Evolutionary conservation across 1,140 invertebrate species (phyloP).

Genomic region (Conus ventricosus): DNA sequence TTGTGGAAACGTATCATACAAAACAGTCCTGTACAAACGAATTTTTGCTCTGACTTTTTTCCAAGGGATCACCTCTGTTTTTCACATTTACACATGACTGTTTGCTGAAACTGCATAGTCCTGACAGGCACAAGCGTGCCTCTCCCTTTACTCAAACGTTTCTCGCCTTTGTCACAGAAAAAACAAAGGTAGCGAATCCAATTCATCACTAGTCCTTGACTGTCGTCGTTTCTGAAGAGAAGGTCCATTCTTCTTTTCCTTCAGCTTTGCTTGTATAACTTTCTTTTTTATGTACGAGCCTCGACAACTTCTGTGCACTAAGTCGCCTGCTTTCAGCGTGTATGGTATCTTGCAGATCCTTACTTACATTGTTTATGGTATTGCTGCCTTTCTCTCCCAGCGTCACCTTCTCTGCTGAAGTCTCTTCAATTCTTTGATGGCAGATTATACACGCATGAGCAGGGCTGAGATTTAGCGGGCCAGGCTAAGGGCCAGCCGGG

Average conservation of each 20-base stretch:
- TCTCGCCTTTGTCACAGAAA: slow-evolving; percentile 5
- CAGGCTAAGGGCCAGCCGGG: too few relatives aligned
- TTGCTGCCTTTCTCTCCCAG: neutral
- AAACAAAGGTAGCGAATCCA: neutral
- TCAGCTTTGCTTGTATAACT: neutral
- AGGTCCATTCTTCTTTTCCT: neutral
- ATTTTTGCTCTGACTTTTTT: too few relatives aligned
- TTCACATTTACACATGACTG: too few relatives aligned
- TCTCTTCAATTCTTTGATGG: neutral
- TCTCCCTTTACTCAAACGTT: neutral
- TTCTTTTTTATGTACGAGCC: neutral
- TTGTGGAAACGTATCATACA: too few relatives aligned
- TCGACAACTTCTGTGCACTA: neutral
- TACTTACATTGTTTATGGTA: neutral
- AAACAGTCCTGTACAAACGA: too few relatives aligned
- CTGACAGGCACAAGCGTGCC: neutral
- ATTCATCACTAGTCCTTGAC: neutral
- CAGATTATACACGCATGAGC: neutral
- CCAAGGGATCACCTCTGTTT: too few relatives aligned
- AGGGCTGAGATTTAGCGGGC: too few relatives aligned
- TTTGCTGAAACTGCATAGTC: neutral
- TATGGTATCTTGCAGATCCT: neutral
- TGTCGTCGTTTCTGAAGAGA: neutral
- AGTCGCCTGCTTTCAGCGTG: neutral
- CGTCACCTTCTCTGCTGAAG: neutral